phyloP scores from a whole-genome alignment of 1,140 invertebrate species.

The Tetramorium alpestre region DNA sequence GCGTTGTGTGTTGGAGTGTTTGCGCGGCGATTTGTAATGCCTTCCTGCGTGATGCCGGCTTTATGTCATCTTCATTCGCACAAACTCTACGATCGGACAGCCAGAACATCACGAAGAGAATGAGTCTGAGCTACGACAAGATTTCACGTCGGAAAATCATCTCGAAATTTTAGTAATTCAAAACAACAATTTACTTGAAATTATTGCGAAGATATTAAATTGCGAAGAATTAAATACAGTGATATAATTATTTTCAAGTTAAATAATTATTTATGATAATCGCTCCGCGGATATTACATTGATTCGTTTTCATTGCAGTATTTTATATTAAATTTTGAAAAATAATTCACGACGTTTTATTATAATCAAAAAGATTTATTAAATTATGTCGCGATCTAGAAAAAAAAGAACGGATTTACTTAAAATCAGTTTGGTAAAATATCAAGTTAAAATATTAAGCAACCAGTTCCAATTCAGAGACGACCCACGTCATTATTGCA shows the following conservation, averaged over 20 bases:
- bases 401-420: neutral
- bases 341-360: neutral
- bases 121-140: neutral
- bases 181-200: neutral
- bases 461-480: neutral
- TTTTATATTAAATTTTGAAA: neutral
- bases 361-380: neutral
- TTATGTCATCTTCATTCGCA: constrained; percentile 77
- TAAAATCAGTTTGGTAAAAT: neutral
- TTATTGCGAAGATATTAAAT: neutral
- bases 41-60: constrained; percentile 51
- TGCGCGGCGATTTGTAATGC: constrained; percentile 73
- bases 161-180: neutral
- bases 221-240: neutral
- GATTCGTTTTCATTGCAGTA: neutral
- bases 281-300: neutral
- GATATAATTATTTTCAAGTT: neutral
- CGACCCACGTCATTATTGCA: neutral
- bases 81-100: constrained; percentile 62
- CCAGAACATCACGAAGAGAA: neutral
- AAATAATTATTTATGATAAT: neutral
- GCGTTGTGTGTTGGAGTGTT: constrained; percentile 50
- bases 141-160: neutral
- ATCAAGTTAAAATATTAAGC: constrained; percentile 8
- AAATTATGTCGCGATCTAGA: neutral